Evolutionary conservation across 2,797 vertebrate species (phyloP).

Genomic region (Melanotaenia nigrans): DNA sequence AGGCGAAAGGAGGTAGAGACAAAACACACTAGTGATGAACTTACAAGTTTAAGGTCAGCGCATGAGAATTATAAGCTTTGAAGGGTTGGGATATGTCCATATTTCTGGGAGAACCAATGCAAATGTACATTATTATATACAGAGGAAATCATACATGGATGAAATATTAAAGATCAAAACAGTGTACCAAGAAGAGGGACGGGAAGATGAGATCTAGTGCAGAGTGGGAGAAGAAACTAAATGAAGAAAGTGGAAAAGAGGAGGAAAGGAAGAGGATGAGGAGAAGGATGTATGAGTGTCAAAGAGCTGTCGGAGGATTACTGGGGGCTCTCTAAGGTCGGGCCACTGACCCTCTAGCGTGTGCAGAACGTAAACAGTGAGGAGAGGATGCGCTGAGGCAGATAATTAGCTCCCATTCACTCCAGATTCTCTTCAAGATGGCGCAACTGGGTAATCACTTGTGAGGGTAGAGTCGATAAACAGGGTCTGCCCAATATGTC

Average conservation of each 20-base stretch:
- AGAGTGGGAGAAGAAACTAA: constrained; percentile 59
- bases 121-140: too few relatives aligned
- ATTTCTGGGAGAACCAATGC: background rate
- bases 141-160: too few relatives aligned
- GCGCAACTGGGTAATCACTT: constrained; percentile 84
- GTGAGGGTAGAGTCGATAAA: constrained; percentile 62
- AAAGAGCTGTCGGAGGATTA: constrained; percentile 82
- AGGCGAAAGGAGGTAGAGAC: background rate
- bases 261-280: constrained; percentile 77
- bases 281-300: constrained; percentile 83
- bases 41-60: background rate
- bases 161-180: constrained; percentile 42
- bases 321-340: constrained; percentile 77
- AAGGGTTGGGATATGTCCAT: background rate
- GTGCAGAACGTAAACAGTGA: constrained; percentile 91
- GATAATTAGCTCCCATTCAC: constrained; percentile 89
- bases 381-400: constrained; percentile 76
- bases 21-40: background rate
- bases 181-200: constrained; percentile 22
- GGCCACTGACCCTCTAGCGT: constrained; percentile 89
- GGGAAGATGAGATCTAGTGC: constrained; percentile 45
- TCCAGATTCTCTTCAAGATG: constrained; percentile 82
- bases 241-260: constrained; percentile 62
- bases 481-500: constrained; percentile 74
- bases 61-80: background rate